Evolutionary conservation across 2,797 vertebrate species (phyloP).

Genomic region (Oceanodroma leucorhoa): DNA sequence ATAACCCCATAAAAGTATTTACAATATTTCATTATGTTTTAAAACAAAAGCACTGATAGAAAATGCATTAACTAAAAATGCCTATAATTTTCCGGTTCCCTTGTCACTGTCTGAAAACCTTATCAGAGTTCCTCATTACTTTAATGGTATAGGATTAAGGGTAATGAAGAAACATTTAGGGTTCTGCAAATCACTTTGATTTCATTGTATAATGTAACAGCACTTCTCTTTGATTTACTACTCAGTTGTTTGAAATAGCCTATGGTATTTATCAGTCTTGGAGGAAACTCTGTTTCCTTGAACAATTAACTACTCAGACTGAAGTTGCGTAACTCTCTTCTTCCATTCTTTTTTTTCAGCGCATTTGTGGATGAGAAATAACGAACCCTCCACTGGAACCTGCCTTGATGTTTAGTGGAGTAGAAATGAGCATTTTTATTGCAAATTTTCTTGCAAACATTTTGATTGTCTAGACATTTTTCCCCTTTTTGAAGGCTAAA

Average conservation of each 20-base stretch:
- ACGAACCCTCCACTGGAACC: background rate
- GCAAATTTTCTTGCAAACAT: background rate
- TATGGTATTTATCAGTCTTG: conserved; percentile 25
- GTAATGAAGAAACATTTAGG: conserved; percentile 43
- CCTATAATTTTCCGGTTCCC: background rate
- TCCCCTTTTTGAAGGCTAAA: background rate
- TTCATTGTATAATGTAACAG: conserved; percentile 35
- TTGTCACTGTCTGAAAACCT: conserved; percentile 27
- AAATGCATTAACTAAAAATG: conserved; percentile 38
- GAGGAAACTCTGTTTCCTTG: conserved; percentile 36
- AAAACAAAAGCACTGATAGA: background rate
- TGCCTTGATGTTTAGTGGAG: background rate
- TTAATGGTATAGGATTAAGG: conserved; percentile 41
- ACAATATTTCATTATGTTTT: conserved; percentile 37
- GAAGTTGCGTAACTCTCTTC: background rate
- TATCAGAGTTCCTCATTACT: conserved; percentile 19
- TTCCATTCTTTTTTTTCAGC: background rate
- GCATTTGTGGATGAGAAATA: background rate
- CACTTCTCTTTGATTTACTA: conserved; percentile 40
- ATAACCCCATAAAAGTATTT: background rate
- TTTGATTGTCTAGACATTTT: background rate
- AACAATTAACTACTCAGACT: conserved; percentile 13
- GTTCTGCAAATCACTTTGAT: conserved; percentile 55
- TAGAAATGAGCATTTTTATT: background rate
- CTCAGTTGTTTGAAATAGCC: conserved; percentile 11